Evolutionary conservation across 1,140 invertebrate genomes (phyloP).

Genomic region (Pseudomyrmex dendroicus): DNA sequence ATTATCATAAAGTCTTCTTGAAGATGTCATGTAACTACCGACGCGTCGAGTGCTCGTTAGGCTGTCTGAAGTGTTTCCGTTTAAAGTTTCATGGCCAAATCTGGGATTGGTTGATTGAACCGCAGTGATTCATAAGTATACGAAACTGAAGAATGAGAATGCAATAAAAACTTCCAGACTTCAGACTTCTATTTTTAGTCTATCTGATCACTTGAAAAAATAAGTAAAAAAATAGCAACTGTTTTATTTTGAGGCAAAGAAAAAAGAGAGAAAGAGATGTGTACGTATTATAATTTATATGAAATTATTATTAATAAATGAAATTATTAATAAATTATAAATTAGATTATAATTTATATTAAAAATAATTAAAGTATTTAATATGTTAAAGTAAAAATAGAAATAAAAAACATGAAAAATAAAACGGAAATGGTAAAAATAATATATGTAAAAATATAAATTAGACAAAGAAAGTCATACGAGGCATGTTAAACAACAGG

Average conservation of each 20-base stretch:
- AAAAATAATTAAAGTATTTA: neutral
- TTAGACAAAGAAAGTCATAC: neutral
- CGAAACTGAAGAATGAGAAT: constrained; percentile 23
- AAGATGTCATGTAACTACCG: constrained; percentile 24
- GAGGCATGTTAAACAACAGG: neutral
- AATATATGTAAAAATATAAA: neutral
- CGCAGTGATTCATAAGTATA: constrained; percentile 27
- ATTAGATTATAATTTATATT: neutral
- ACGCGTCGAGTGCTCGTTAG: constrained; percentile 27
- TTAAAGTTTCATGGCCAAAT: constrained; percentile 38
- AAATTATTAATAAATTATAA: too few species aligned
- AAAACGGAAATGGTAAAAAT: neutral
- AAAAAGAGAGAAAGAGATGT: neutral
- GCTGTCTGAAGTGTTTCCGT: constrained; percentile 42
- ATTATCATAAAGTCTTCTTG: constrained; percentile 4
- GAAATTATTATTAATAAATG: too few species aligned
- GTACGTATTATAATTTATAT: neutral
- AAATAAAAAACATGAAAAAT: too few species aligned
- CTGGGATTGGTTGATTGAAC: constrained; percentile 18
- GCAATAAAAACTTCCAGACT: constrained; percentile 20
- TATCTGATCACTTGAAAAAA: constrained; percentile 30
- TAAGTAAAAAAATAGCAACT: neutral
- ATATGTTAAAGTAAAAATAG: neutral
- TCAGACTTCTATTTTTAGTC: constrained; percentile 24
- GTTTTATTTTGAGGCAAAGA: too few species aligned